phyloP scores from a whole-genome alignment of 2,113 vertebrate genomes.

The Opisthocomus hoazin region DNA sequence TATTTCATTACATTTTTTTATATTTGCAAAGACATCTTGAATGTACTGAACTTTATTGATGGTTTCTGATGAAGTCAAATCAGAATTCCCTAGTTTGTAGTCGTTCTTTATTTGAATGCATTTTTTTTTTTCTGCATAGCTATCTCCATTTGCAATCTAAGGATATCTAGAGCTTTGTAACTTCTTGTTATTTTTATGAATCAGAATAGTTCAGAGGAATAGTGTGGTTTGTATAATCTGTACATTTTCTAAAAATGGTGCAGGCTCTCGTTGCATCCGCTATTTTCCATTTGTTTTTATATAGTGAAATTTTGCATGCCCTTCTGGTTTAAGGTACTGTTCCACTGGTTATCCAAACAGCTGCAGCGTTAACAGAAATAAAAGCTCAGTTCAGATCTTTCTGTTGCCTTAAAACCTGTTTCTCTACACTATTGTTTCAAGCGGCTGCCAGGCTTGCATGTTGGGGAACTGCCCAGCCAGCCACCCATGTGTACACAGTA shows the following conservation, averaged over 20 bases:
- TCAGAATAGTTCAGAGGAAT: not conserved
- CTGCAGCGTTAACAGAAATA: not conserved
- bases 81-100: not conserved
- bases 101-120: not conserved
- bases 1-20: not conserved
- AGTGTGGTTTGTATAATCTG: not conserved
- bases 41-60: not conserved
- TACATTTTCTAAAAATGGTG: not conserved
- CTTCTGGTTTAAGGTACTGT: not conserved
- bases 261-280: not conserved
- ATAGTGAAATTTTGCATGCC: not conserved
- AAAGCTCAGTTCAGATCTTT: not conserved
- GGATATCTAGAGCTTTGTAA: not conserved
- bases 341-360: not conserved
- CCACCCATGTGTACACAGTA: rapidly evolving
- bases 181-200: not conserved
- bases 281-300: not conserved
- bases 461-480: rapidly evolving
- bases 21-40: not conserved
- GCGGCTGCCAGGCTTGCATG: rapidly evolving
- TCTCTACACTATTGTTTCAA: not conserved
- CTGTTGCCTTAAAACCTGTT: not conserved
- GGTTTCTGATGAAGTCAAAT: not conserved
- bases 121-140: not conserved
- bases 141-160: not conserved